Conservation (phyloP, 2,797 vertebrate genomes). For the Chelmon rostratus region DNA sequence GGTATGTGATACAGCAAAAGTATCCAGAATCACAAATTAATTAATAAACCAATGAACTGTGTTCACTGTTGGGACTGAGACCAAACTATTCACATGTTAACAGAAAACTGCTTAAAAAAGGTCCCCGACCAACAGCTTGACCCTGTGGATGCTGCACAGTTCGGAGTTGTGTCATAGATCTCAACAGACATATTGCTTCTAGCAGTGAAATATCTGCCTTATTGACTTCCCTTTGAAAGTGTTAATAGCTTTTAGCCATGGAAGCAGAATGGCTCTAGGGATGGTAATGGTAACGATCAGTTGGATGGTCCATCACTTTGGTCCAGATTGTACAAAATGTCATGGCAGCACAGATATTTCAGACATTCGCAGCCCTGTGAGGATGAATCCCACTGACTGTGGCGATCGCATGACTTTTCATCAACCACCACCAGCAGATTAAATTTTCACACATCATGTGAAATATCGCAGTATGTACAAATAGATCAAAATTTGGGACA, state of each 20-base stretch:
- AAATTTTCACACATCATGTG: background rate
- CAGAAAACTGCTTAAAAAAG: background rate
- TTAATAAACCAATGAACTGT: background rate
- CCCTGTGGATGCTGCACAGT: background rate
- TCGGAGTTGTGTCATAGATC: background rate
- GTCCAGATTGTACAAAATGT: background rate
- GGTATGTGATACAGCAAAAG: background rate
- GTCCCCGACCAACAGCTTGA: background rate
- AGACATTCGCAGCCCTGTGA: background rate
- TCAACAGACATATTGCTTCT: too few species aligned
- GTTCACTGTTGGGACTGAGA: too few species aligned
- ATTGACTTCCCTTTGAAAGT: background rate
- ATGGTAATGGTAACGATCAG: background rate
- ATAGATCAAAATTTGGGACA: too few species aligned
- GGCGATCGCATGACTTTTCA: background rate
- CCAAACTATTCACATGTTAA: background rate
- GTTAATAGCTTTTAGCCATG: background rate
- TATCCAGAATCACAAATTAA: background rate
- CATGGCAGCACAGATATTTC: too few species aligned
- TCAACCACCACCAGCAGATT: background rate
- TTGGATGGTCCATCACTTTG: background rate
- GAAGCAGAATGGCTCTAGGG: too few species aligned
- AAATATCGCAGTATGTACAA: background rate
- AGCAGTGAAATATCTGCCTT: too few species aligned
- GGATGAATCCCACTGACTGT: background rate